Conservation (phyloP, 2,888 invertebrate genomes). For the Diarsia mendica region DNA sequence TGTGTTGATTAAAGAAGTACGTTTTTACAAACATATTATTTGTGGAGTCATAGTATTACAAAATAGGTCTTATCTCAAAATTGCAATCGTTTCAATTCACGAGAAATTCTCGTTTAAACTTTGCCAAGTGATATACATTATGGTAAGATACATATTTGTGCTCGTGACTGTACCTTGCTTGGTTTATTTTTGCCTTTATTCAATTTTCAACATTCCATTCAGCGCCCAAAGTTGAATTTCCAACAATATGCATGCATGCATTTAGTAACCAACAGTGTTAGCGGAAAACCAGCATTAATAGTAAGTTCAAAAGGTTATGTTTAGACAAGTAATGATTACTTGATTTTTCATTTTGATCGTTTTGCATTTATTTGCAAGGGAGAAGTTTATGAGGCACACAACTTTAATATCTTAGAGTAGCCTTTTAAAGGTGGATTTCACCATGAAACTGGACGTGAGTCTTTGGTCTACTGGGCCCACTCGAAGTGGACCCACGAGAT, state of each 20-base stretch:
- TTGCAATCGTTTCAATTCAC: too few relatives aligned
- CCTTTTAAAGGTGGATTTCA: neutral
- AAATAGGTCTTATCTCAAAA: too few relatives aligned
- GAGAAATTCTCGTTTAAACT: too few relatives aligned
- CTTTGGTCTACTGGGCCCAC: too few relatives aligned
- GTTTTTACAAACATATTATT: too few relatives aligned
- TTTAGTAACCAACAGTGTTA: neutral
- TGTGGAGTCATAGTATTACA: too few relatives aligned
- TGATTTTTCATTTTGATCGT: constrained; percentile 45
- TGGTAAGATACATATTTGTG: too few relatives aligned
- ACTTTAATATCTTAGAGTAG: neutral
- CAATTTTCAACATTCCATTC: neutral
- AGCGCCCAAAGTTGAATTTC: neutral
- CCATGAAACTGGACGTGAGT: neutral
- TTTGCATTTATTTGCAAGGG: constrained; percentile 41
- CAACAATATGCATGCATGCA: neutral
- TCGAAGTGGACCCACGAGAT: too few relatives aligned
- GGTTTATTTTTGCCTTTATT: constrained; percentile 25
- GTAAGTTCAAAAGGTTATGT: constrained; percentile 69
- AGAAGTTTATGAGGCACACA: neutral
- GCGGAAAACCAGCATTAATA: constrained; percentile 32
- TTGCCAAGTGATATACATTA: too few relatives aligned
- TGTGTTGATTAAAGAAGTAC: too few relatives aligned
- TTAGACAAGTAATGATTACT: constrained; percentile 54
- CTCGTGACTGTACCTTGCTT: constrained; percentile 18